Percentiles rank a stretch among this genome's conserved stretches.
Conservation (phyloP, 2,797 vertebrate species). For the Onychomys leucogaster region DNA sequence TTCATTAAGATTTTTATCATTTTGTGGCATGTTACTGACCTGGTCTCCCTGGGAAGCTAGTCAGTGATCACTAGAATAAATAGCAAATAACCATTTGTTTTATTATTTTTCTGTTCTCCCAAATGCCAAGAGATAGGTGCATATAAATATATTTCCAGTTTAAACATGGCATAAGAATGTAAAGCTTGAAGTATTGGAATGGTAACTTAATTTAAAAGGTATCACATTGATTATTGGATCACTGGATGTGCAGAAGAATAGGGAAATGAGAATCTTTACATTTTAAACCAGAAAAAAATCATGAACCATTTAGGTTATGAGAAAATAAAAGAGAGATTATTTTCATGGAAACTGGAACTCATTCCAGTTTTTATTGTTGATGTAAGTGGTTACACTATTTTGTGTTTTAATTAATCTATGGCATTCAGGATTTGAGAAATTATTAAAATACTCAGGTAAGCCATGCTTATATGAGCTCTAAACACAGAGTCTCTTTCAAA, state of each 20-base stretch:
- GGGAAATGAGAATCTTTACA: slow-evolving; percentile 53
- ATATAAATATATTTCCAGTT: slow-evolving; percentile 83
- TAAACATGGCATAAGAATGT: slow-evolving; percentile 76
- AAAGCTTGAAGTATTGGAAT: slow-evolving; percentile 73
- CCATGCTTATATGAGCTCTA: background rate
- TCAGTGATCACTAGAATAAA: slow-evolving; percentile 82
- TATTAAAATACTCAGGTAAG: background rate
- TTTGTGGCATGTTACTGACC: slow-evolving; percentile 83
- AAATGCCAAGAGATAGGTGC: slow-evolving; percentile 81
- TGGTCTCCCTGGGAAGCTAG: slow-evolving; percentile 77
- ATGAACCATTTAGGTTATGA: background rate
- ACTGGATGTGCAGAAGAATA: slow-evolving; percentile 49
- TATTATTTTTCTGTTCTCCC: slow-evolving; percentile 87
- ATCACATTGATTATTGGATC: slow-evolving; percentile 48
- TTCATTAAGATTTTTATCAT: slow-evolving; percentile 86
- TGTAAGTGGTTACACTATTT: background rate
- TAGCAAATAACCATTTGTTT: slow-evolving; percentile 83
- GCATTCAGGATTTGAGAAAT: background rate
- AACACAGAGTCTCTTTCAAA: background rate
- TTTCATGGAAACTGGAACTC: background rate
- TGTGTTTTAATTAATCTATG: background rate
- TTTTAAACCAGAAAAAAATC: slow-evolving; percentile 67
- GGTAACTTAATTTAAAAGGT: slow-evolving; percentile 71
- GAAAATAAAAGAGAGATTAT: slow-evolving; percentile 40
- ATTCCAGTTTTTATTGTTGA: background rate